Evolutionary conservation across 2,113 vertebrate genomes (phyloP), one percentile per base, ranked within the genome.

Genomic region (Mus pahari): DNA sequence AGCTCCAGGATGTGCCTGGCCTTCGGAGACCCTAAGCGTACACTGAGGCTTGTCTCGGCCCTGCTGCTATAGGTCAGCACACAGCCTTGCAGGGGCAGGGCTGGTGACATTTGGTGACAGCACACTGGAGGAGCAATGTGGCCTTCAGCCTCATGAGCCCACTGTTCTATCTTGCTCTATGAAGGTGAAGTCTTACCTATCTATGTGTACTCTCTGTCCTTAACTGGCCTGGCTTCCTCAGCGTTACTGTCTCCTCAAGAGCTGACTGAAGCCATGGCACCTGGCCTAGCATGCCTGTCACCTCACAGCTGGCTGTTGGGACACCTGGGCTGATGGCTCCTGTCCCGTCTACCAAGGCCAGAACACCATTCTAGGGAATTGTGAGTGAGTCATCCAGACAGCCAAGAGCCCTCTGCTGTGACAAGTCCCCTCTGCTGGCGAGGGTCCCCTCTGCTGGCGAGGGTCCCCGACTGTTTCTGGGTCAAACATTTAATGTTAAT

Each of bases 101-200:
- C 71, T 7, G 36, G 33, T 12, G 48, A 86, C 7, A 0, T 45
- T 39, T 45, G n/a, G 86, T 6, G 4, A 60, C 42, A 77, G 42
- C 60, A 55, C 17, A 9, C 42, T n/a, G 7, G 26, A 83, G 75
- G 24, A 39, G 68, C 3, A 0, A 1, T 26, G 39, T 14, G 12
- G 84, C 77, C 83, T 24, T 24, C 33, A 0, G 1, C 26, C 13
- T 42, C 5, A 0, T 0, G 26, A 13, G 64, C 45, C 73, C 1
- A 0, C 1, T 0, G 19, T 24, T 26, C 78, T 1, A 0, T 42
- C 36, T 48, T 0, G 0, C 45, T 16, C 50, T 53, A 4, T 28
- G 48, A 26, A 26, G 83, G 73, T 48, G 45, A 42, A 26, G 19
- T 50, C n/a, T 0, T 1, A 17, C 33, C 20, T 55, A 7, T 4